These are phyloP conservation scores for Notoglanidium macrostoma DNA, from an alignment of 2,797 vertebrate species.

Conservation along the genomic window DNA sequence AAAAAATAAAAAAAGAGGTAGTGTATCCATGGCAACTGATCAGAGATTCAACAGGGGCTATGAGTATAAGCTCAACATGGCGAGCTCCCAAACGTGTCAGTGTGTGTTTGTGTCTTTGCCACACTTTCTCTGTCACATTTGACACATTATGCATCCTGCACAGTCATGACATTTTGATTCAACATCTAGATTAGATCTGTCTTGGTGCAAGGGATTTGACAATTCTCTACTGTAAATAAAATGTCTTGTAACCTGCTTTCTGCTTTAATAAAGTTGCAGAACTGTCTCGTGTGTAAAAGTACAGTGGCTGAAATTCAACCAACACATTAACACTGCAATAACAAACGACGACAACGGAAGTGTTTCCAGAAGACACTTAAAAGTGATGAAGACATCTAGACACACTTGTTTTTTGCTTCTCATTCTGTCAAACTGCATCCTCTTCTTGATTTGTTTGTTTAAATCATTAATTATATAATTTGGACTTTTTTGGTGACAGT, in stretches of 20 bases:
- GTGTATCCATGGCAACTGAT: conserved; percentile 61
- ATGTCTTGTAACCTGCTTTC: background rate
- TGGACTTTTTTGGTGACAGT: too few species aligned
- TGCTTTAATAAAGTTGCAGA: background rate
- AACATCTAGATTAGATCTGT: background rate
- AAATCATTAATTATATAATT: too few species aligned
- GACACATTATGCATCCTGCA: background rate
- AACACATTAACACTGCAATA: too few species aligned
- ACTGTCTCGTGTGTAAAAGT: background rate
- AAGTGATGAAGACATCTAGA: too few species aligned
- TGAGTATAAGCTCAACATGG: conserved; percentile 33
- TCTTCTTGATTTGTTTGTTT: too few species aligned
- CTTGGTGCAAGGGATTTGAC: background rate
- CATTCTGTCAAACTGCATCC: too few species aligned
- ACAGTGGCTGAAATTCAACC: too few species aligned
- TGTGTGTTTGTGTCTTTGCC: background rate
- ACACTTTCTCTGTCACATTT: background rate
- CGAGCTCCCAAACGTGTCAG: conserved; percentile 11
- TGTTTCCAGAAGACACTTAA: too few species aligned
- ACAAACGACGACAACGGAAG: too few species aligned
- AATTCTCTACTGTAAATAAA: background rate
- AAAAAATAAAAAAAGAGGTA: conserved; percentile 18
- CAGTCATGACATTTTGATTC: background rate
- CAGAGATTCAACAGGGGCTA: conserved; percentile 47
- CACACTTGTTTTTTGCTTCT: too few species aligned